phyloP scores from a whole-genome alignment of 1,140 invertebrate genomes.

The Drosophila aff. region DNA sequence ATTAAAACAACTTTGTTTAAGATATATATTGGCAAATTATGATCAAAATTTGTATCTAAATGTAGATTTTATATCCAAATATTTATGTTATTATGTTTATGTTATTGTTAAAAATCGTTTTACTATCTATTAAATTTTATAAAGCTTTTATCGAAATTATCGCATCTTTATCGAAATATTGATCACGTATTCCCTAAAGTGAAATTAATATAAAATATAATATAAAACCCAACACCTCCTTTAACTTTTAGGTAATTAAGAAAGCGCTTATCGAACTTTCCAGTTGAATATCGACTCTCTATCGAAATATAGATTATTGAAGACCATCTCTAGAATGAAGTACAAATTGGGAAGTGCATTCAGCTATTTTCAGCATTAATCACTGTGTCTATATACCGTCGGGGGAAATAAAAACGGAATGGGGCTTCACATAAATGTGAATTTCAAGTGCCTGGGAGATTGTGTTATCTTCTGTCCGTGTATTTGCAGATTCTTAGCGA shows the following conservation, averaged over 20 bases:
- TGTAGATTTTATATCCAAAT: too few species aligned
- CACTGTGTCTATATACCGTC: conserved; percentile 15
- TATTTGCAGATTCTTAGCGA: conserved; percentile 27
- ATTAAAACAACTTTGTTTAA: neutral
- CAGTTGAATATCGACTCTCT: neutral
- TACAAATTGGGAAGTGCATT: conserved; percentile 1
- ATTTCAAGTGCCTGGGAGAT: conserved; percentile 8
- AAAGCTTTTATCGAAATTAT: neutral
- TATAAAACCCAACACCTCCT: neutral
- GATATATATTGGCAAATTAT: too few species aligned
- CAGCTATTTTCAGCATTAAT: conserved; percentile 27
- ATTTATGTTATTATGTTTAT: too few species aligned
- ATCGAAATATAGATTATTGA: neutral
- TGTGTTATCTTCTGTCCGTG: conserved; percentile 17
- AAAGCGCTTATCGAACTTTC: neutral
- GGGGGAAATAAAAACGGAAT: neutral
- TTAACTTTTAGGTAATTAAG: too few species aligned
- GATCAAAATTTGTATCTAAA: too few species aligned
- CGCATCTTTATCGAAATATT: neutral
- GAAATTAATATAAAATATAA: neutral
- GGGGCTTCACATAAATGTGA: conserved; percentile 7
- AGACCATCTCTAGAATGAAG: neutral
- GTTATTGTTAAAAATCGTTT: too few species aligned
- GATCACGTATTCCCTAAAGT: too few species aligned
- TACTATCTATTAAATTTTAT: neutral